Percentiles rank a stretch among this genome's conserved stretches.
Conservation (phyloP, 2,113 vertebrate species). For the Willisornis vidua region DNA sequence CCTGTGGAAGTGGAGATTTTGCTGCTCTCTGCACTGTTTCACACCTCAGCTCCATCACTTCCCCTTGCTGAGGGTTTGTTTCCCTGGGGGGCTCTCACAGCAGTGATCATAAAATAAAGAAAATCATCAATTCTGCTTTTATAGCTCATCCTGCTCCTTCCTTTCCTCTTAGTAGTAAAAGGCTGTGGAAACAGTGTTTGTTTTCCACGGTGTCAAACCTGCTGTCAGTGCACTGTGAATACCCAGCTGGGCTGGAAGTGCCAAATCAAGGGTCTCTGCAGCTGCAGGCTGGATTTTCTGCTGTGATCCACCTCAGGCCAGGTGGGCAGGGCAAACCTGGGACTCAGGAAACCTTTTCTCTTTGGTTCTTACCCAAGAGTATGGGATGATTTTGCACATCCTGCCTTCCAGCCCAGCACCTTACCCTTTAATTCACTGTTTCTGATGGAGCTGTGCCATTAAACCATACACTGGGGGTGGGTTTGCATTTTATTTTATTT, state of each 20-base stretch:
- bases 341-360: neutral
- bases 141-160: neutral
- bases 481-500: neutral
- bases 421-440: rapidly evolving
- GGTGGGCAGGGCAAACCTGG: neutral
- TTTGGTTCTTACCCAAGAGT: neutral
- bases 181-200: neutral
- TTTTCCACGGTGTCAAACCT: neutral
- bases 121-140: neutral
- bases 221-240: neutral
- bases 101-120: neutral
- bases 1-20: neutral
- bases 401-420: neutral
- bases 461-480: rapidly evolving
- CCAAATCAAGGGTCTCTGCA: neutral
- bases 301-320: neutral
- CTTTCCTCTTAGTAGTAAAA: neutral
- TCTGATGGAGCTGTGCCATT: neutral
- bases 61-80: neutral
- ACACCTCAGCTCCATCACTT: neutral
- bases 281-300: neutral
- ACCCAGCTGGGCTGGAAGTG: neutral
- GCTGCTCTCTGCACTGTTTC: neutral
- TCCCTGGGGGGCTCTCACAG: neutral
- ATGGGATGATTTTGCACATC: neutral